phyloP scores from a whole-genome alignment of 2,797 vertebrate genomes.

The Amblyraja radiata region DNA sequence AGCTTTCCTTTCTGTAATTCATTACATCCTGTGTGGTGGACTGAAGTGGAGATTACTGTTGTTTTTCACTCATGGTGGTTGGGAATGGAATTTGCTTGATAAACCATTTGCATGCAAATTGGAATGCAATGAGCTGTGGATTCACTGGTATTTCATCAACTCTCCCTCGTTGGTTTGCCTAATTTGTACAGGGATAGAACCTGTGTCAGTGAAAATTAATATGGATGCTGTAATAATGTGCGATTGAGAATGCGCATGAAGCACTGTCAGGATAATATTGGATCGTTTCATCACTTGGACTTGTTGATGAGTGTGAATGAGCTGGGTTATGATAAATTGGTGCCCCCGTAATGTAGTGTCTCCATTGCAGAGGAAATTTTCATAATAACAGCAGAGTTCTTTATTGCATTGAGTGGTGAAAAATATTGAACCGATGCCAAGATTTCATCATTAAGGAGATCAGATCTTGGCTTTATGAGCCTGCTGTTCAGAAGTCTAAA shows the following conservation, averaged over 20 bases:
- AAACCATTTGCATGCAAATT: conserved; percentile 99
- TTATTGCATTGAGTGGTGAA: conserved; percentile 65
- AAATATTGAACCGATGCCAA: conserved; percentile 65
- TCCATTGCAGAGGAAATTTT: conserved; percentile 69
- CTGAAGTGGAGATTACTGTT: conserved; percentile 91
- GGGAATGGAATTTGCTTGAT: conserved; percentile 82
- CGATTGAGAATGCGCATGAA: conserved; percentile 91
- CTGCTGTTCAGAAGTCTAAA: conserved; percentile 48
- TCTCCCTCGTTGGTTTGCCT: conserved; percentile 77
- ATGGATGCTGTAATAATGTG: conserved; percentile 99
- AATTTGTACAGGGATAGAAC: conserved; percentile 93
- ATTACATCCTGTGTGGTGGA: conserved; percentile 74
- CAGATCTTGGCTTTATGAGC: conserved; percentile 58
- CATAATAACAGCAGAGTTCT: conserved; percentile 71
- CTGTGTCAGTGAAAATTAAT: conserved; percentile 95
- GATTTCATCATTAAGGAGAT: conserved; percentile 68
- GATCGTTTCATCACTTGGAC: conserved; percentile 94
- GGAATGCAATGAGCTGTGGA: conserved; percentile 99
- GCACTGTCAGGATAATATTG: conserved; percentile 97
- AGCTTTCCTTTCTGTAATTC: conserved; percentile 73
- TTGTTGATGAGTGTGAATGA: conserved; percentile 89
- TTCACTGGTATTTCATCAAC: conserved; percentile 96
- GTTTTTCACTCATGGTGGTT: conserved; percentile 89
- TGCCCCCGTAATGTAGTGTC: conserved; percentile 62
- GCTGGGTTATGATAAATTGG: conserved; percentile 69